Percentiles rank a stretch among this genome's conserved stretches.
Evolutionary conservation across 2,113 vertebrate genomes (phyloP).

Genomic region (Pyxicephalus adspersus): DNA sequence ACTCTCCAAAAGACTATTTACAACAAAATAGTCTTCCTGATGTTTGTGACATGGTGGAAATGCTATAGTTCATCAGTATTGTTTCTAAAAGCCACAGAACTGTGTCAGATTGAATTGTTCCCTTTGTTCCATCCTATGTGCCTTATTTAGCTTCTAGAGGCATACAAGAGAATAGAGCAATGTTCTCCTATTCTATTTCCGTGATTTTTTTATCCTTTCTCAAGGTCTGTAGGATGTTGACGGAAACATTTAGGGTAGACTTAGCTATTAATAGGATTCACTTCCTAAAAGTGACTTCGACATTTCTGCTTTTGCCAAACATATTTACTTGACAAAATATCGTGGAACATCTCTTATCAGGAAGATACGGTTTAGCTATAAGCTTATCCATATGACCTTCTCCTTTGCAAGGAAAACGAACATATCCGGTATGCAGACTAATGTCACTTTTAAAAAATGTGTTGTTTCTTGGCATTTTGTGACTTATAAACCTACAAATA

Average conservation of each 20-base stretch:
- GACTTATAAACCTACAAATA: too few relatives aligned
- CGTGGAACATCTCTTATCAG: slow-evolving; percentile 8
- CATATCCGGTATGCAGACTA: background rate
- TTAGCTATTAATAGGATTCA: slow-evolving; percentile 46
- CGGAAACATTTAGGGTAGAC: slow-evolving; percentile 23
- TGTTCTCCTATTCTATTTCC: slow-evolving; percentile 41
- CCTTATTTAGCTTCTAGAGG: slow-evolving; percentile 17
- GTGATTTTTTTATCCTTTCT: slow-evolving; percentile 23
- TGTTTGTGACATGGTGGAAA: background rate
- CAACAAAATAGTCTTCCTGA: slow-evolving; percentile 16
- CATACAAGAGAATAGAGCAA: slow-evolving; percentile 16
- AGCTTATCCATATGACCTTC: background rate
- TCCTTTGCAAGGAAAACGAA: background rate
- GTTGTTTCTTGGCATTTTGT: background rate
- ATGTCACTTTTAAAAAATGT: background rate
- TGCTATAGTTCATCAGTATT: slow-evolving; percentile 20
- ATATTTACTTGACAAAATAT: background rate
- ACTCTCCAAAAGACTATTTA: background rate
- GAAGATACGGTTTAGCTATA: background rate
- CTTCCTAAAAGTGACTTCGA: slow-evolving; percentile 16
- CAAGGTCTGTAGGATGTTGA: slow-evolving; percentile 55
- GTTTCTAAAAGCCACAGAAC: slow-evolving; percentile 17
- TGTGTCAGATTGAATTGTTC: slow-evolving; percentile 37
- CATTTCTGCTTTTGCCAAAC: slow-evolving; percentile 1
- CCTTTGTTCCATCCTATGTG: slow-evolving; percentile 21